Conservation (phyloP, 1,140 invertebrate species). For the Bursaphelenchus mucronatus region DNA sequence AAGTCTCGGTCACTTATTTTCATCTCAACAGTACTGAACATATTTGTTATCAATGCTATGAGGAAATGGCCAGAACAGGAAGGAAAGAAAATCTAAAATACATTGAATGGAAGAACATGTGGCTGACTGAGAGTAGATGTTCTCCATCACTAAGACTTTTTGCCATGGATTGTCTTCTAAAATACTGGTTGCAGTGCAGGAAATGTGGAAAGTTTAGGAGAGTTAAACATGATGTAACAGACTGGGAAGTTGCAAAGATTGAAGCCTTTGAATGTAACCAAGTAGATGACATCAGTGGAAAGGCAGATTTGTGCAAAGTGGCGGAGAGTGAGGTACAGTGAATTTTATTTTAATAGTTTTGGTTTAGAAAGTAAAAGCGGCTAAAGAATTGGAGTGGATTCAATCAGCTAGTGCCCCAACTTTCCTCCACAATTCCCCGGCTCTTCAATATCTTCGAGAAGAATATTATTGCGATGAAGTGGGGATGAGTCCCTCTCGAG, state of each 20-base stretch:
- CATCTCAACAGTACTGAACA: slow-evolving; percentile 49
- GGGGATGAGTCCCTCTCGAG: slow-evolving; percentile 61
- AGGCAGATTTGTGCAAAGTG: slow-evolving; percentile 28
- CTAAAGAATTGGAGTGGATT: slow-evolving; percentile 55
- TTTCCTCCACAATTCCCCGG: slow-evolving; percentile 62
- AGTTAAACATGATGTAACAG: slow-evolving; percentile 32
- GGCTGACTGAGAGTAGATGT: slow-evolving; percentile 44
- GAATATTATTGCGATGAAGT: slow-evolving; percentile 63
- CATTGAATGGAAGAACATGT: slow-evolving; percentile 43
- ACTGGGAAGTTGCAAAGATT: slow-evolving; percentile 20
- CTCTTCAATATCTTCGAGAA: slow-evolving; percentile 60
- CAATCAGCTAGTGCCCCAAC: slow-evolving; percentile 50
- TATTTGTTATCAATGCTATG: slow-evolving; percentile 47
- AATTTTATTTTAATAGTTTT: slow-evolving; percentile 10
- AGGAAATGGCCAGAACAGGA: slow-evolving; percentile 45
- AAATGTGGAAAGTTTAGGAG: slow-evolving; percentile 62
- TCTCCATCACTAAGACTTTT: slow-evolving; percentile 47
- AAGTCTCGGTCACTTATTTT: slow-evolving; percentile 28
- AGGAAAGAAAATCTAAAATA: slow-evolving; percentile 34
- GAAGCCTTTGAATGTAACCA: slow-evolving; percentile 25
- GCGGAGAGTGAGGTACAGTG: slow-evolving; percentile 56
- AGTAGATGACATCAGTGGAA: not conserved
- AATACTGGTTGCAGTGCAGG: slow-evolving; percentile 62
- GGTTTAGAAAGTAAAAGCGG: slow-evolving; percentile 33
- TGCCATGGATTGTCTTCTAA: slow-evolving; percentile 61